Conservation (phyloP, 2,797 vertebrate genomes). For the Naso thynnoides region DNA sequence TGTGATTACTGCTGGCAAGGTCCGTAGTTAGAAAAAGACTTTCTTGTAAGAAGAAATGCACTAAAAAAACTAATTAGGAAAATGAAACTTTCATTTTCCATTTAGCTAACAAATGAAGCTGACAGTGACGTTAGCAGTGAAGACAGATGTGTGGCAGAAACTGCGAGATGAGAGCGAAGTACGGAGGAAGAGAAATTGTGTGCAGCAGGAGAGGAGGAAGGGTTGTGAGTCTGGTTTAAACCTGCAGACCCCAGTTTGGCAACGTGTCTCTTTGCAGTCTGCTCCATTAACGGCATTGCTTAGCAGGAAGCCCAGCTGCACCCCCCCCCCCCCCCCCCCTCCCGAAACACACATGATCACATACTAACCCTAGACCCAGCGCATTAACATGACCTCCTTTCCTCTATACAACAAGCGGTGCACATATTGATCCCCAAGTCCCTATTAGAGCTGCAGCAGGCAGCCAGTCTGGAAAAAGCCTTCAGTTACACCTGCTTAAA, state of each 20-base stretch:
- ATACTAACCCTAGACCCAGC: conserved; percentile 42
- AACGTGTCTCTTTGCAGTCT: conserved; percentile 66
- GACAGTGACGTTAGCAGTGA: conserved; percentile 52
- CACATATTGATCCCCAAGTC: conserved; percentile 73
- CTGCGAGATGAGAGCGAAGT: conserved; percentile 45
- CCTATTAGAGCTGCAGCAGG: conserved; percentile 58
- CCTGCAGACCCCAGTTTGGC: conserved; percentile 65
- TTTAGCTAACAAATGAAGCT: conserved; percentile 62
- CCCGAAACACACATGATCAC: conserved; percentile 52
- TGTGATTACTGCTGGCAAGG: conserved; percentile 72
- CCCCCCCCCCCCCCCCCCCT: background rate
- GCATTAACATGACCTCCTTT: conserved; percentile 75
- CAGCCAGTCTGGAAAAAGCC: conserved; percentile 44
- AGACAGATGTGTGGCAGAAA: conserved; percentile 59
- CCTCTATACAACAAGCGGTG: conserved; percentile 50
- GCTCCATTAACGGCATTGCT: conserved; percentile 64
- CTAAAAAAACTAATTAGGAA: conserved; percentile 63
- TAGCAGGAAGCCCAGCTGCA: conserved; percentile 68
- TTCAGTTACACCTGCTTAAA: conserved; percentile 63
- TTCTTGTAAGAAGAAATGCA: conserved; percentile 52
- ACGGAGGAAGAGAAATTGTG: conserved; percentile 15
- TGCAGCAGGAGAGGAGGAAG: conserved; percentile 28
- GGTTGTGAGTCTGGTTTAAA: conserved; percentile 62
- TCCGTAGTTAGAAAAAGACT: conserved; percentile 51
- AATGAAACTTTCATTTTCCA: conserved; percentile 69